Conservation (phyloP, 92 coral and sea anemone genomes). For the Porites lobata region DNA sequence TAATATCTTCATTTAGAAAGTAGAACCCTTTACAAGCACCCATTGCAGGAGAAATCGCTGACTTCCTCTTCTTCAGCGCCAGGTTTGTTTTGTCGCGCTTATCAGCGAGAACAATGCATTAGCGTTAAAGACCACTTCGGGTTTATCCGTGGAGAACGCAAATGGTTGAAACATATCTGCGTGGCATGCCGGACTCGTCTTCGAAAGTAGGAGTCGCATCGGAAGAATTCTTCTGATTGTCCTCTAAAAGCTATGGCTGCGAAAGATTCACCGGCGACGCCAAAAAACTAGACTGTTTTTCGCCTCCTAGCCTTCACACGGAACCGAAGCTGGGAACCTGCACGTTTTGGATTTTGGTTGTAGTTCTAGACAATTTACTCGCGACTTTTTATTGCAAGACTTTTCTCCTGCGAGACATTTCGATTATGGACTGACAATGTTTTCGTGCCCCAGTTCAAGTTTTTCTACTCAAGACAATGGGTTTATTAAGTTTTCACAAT, state of each 20-base stretch:
- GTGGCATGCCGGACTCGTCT: not conserved
- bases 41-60: not conserved
- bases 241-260: not conserved
- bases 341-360: not conserved
- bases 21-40: too few relatives aligned
- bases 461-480: not conserved
- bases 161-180: too few relatives aligned
- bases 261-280: not conserved
- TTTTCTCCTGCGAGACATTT: not conserved
- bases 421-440: not conserved
- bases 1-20: too few relatives aligned
- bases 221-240: not conserved
- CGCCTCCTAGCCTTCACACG: not conserved
- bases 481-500: not conserved
- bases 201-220: not conserved
- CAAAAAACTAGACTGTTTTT: constrained; percentile 1
- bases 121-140: not conserved
- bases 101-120: not conserved
- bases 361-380: not conserved
- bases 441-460: not conserved
- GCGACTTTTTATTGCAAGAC: not conserved
- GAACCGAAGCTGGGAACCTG: not conserved
- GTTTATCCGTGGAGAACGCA: not conserved
- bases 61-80: not conserved
- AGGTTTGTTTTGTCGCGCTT: too few relatives aligned